These are phyloP conservation scores for Phytoseiulus persimilis DNA, from an alignment of 2,888 invertebrate genomes.

Conservation along the genomic window DNA sequence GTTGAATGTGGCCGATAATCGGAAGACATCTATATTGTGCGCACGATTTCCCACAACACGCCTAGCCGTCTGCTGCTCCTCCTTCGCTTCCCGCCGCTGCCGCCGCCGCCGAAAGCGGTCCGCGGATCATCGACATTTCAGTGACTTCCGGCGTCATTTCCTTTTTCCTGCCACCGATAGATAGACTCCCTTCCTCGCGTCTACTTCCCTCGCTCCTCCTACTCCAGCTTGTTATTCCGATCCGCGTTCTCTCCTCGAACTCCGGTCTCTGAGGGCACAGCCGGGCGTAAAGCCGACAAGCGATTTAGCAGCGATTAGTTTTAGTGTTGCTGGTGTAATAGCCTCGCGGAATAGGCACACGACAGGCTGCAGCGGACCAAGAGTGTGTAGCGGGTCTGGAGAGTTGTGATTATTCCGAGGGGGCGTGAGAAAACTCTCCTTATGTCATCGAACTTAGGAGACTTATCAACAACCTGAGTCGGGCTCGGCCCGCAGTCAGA, in stretches of 20 bases:
- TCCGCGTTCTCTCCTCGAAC: neutral
- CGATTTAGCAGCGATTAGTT: neutral
- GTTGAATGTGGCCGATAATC: slow-evolving; percentile 5
- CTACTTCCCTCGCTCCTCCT: neutral
- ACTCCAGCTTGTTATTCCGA: neutral
- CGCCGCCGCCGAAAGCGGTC: neutral
- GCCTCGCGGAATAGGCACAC: neutral
- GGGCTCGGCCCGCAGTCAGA: too few species aligned
- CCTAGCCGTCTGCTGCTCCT: neutral
- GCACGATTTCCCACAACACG: neutral
- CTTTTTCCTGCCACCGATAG: neutral
- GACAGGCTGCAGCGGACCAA: neutral
- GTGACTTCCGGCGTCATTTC: neutral
- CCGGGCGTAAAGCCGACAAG: neutral
- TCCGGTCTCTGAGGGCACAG: neutral
- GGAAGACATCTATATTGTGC: neutral
- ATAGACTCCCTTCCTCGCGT: neutral
- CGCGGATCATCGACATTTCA: neutral
- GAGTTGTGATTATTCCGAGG: neutral
- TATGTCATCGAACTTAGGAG: neutral
- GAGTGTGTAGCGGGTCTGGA: neutral
- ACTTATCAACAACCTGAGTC: neutral
- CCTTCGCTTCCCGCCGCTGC: neutral
- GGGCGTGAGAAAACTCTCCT: neutral
- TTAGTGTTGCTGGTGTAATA: neutral